Evolutionary conservation across 2,888 invertebrate genomes (phyloP), one percentile per base, ranked within the genome.

Genomic region (Halictus ligatus): DNA sequence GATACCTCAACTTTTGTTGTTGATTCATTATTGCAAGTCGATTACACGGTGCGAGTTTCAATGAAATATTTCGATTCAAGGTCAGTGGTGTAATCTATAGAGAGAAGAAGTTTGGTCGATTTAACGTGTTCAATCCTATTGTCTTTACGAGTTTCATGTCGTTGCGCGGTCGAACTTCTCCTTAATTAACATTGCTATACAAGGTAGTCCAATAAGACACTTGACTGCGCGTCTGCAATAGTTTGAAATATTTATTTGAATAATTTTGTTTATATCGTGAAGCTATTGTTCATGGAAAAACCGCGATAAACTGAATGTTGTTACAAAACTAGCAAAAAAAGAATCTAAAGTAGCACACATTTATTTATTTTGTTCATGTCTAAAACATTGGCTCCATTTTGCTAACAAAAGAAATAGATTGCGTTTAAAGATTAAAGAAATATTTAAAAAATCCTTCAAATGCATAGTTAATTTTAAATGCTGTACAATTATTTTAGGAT

Each of bases 71-170:
- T 83, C 58, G 79, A 67, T 75, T 74, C 82, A 86, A 82, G 88
- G 88, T 86, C 86, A 80, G 81, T 69, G 75, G 77, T 48, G 81
- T 75, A 80, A 83, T 80, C 77, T 64, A 40, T 74, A 58, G 75
- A n/a, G 43, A 71, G 69, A 76, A 54, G 83, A 89, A 87, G 88
- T 89, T 89, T 89, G 88, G 88, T 89, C 89, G 89, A 89, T 89
- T 89, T 84, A 85, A 87, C 80, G 67, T 67, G 83, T 87, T 89
- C 89, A 83, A 87, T 87, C 80, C 82, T 83, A 85, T 80, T 88
- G 77, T 85, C 78, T 77, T 86, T 64, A 86, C 73, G 67, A 73
- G 77, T 76, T 83, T 82, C 82, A 40, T 73, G 82, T 79, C 77
- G 84, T 64, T 79, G 73, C 75, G 73, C 85, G 85, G 85, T 85